Evolutionary conservation across 2,113 vertebrate genomes (phyloP).

Genomic region (Entelurus aequoreus): DNA sequence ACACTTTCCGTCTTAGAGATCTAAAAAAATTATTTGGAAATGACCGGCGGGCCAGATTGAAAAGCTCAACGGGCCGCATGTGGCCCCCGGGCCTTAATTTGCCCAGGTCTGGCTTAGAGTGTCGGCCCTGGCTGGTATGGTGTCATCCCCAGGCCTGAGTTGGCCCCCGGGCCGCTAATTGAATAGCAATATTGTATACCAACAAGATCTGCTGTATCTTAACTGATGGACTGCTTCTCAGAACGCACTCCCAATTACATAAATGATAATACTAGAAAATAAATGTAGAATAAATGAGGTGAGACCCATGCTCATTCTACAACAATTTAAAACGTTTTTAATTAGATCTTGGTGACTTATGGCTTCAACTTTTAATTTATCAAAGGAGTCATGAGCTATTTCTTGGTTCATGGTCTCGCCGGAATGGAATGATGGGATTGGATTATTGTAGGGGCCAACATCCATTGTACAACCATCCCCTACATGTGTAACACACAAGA

Average conservation of each 20-base stretch:
- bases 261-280: slow-evolving; percentile 1
- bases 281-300: too few species aligned
- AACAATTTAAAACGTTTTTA: neutral
- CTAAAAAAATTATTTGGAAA: too few species aligned
- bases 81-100: too few species aligned
- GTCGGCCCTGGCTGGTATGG: too few species aligned
- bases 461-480: slow-evolving; percentile 40
- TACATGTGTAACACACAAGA: slow-evolving; percentile 53
- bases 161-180: too few species aligned
- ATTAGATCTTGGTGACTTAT: neutral
- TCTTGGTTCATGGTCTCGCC: neutral
- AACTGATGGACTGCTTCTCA: slow-evolving; percentile 9
- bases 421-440: slow-evolving; percentile 1
- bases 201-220: slow-evolving; percentile 2
- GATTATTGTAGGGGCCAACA: slow-evolving; percentile 25
- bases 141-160: too few species aligned
- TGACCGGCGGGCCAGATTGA: too few species aligned
- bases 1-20: too few species aligned
- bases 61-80: too few species aligned
- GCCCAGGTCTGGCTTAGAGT: too few species aligned
- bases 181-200: neutral
- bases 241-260: slow-evolving; percentile 13
- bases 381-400: neutral
- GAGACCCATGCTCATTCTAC: neutral
- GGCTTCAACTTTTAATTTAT: slow-evolving; percentile 10